phyloP scores from a whole-genome alignment of 2,888 invertebrate species.

The Eupithecia pulchellata region DNA sequence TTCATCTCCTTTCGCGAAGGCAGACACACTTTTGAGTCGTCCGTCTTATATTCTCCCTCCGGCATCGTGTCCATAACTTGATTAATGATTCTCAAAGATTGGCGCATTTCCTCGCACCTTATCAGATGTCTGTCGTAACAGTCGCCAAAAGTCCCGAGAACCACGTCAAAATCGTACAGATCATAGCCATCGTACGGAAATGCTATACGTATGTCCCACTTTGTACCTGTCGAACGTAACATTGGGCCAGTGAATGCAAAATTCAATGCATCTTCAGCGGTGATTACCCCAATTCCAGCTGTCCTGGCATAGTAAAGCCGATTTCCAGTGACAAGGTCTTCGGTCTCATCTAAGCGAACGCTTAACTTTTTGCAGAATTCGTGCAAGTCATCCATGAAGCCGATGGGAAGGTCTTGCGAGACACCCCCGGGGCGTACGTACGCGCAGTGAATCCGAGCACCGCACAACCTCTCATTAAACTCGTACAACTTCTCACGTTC shows the following conservation, averaged over 20 bases:
- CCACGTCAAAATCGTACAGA: constrained; percentile 92
- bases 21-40: constrained; percentile 91
- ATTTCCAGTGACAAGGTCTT: constrained; percentile 91
- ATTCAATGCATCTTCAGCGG: constrained; percentile 91
- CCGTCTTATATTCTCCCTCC: constrained; percentile 89
- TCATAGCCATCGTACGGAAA: constrained; percentile 95
- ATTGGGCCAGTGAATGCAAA: constrained; percentile 90
- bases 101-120: constrained; percentile 89
- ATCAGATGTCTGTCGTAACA: constrained; percentile 92
- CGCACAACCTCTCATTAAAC: constrained; percentile 92
- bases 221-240: constrained; percentile 92
- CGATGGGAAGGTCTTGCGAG: constrained; percentile 82
- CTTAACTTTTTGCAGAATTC: constrained; percentile 88
- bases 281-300: constrained; percentile 89
- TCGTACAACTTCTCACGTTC: constrained; percentile 95
- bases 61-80: constrained; percentile 95
- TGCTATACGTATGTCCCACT: constrained; percentile 94
- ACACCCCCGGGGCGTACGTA: constrained; percentile 95
- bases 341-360: constrained; percentile 93
- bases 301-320: constrained; percentile 88
- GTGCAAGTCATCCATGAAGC: constrained; percentile 92
- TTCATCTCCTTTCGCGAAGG: constrained; percentile 94
- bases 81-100: constrained; percentile 90
- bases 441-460: constrained; percentile 93
- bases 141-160: constrained; percentile 92